phyloP scores from a whole-genome alignment of 2,888 invertebrate species.

The Macrophya alboannulata region DNA sequence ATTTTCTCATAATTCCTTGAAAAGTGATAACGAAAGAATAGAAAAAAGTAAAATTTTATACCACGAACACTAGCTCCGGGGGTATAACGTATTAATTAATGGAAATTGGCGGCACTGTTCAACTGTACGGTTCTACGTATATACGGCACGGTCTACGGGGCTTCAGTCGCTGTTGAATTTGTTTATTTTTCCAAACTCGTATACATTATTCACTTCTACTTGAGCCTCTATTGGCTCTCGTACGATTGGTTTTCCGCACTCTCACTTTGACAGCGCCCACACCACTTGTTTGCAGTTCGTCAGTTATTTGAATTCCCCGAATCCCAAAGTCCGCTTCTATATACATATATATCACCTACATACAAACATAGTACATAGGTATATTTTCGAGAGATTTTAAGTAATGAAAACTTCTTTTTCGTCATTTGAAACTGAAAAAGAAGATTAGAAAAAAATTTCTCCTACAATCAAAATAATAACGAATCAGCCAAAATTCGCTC shows the following conservation, averaged over 20 bases:
- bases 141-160: not conserved
- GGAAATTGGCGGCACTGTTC: constrained; percentile 21
- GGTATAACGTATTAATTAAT: constrained; percentile 38
- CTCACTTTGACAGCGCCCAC: constrained; percentile 31
- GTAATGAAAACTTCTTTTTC: not conserved
- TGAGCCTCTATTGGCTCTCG: constrained; percentile 37
- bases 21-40: not conserved
- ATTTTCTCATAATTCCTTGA: not conserved
- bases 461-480: not conserved
- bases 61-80: not conserved
- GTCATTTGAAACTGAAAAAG: not conserved
- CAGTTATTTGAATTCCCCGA: constrained; percentile 39
- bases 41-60: not conserved
- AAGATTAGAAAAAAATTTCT: not conserved
- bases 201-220: constrained; percentile 45
- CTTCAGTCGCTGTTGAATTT: constrained; percentile 13
- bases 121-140: not conserved
- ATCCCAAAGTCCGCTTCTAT: not conserved
- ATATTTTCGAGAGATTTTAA: not conserved
- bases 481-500: not conserved
- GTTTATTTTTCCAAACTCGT: constrained; percentile 34
- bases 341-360: not conserved
- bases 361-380: no score
- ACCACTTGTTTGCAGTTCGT: constrained; percentile 17
- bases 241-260: constrained; percentile 45